Evolutionary conservation across 2,113 vertebrate species (phyloP), one percentile per base, ranked within the genome.

Genomic region (Acanthochromis polyacanthus): DNA sequence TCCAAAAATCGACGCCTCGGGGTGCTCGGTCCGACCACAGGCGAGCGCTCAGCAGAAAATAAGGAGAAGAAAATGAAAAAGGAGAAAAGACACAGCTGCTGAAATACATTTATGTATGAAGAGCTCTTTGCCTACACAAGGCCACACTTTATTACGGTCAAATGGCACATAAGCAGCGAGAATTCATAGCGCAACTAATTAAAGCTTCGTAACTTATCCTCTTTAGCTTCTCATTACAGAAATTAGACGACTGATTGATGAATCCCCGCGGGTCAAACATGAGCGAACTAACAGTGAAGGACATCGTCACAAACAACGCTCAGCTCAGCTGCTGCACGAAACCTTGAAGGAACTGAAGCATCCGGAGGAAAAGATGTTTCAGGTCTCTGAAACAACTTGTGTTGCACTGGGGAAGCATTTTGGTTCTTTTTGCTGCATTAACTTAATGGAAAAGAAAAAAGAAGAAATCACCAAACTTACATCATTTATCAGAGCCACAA

Each of bases 401-500:
- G 43, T 6, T 30, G 30, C 30, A 30, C 30, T 30, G 30, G 30
- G 30, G 22, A 20, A 20, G 14, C 17, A 65, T 45, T 36, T 48
- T 53, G 19, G 10, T 59, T 25, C 40, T 63, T 46, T 70, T 23
- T 78, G 75, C 51, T 63, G 30, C 75, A 71, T 63, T 78, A 71
- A 71, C 66, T 56, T 23, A 10, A 45, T 10, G 25, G 16, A 55
- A 77, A 61, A 69, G 7, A 7, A 36, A 36, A 36, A 36, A 36
- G 5, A 30, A 30, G 5, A 30, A 36, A 36, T 2, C 32, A 10
- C 7, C 32, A 36, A 10, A 36, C 9, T 36, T 9, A 36, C 32
- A 2, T 36, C 9, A 36, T 36, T 36, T 36, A 9, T 36, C 32
- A 10, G 32, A 36, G 32, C 32, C 32, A 36, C 6, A 10, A 36